phyloP scores from a whole-genome alignment of 2,888 invertebrate genomes.

The Caenorhabditis sp. region DNA sequence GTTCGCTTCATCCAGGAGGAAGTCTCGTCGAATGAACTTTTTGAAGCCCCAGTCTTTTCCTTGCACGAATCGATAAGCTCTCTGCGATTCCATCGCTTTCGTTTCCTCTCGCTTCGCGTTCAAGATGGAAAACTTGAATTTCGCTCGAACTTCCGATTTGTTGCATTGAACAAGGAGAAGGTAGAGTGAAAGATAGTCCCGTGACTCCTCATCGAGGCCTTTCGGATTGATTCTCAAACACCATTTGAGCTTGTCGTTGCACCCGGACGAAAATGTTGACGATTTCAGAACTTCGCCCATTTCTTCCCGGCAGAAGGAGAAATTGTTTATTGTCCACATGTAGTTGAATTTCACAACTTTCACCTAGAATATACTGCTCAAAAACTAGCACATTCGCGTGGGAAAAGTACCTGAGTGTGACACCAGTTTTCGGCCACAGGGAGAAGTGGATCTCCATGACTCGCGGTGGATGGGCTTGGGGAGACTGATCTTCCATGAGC shows the following conservation, averaged over 20 bases:
- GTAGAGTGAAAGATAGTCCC: conserved; percentile 99
- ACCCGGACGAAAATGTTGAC: conserved; percentile 99
- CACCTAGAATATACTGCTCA: conserved; percentile 88
- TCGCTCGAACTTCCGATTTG: conserved; percentile 99
- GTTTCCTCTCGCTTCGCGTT: conserved; percentile 99
- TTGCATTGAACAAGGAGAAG: conserved; percentile 99
- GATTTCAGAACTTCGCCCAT: conserved; percentile 99
- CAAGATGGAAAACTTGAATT: conserved; percentile 99
- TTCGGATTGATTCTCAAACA: conserved; percentile 99
- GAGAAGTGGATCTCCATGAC: conserved; percentile 75
- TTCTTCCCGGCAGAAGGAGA: conserved; percentile 99
- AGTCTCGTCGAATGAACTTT: conserved; percentile 99
- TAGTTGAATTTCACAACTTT: conserved; percentile 99
- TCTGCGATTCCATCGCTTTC: conserved; percentile 96
- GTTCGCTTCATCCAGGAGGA: conserved; percentile 98
- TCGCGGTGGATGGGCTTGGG: conserved; percentile 58
- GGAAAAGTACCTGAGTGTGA: conserved; percentile 88
- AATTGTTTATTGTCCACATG: conserved; percentile 99
- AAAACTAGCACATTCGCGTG: background rate
- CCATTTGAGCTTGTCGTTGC: conserved; percentile 99
- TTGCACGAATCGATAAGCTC: conserved; percentile 99
- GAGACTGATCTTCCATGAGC: conserved; percentile 59
- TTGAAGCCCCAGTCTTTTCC: conserved; percentile 99
- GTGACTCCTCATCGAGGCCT: conserved; percentile 97
- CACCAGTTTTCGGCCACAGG: conserved; percentile 99